Percentiles rank a stretch among this genome's conserved stretches.
Evolutionary conservation across 2,113 vertebrate species (phyloP).

Genomic region (Microcebus tavaratra): DNA sequence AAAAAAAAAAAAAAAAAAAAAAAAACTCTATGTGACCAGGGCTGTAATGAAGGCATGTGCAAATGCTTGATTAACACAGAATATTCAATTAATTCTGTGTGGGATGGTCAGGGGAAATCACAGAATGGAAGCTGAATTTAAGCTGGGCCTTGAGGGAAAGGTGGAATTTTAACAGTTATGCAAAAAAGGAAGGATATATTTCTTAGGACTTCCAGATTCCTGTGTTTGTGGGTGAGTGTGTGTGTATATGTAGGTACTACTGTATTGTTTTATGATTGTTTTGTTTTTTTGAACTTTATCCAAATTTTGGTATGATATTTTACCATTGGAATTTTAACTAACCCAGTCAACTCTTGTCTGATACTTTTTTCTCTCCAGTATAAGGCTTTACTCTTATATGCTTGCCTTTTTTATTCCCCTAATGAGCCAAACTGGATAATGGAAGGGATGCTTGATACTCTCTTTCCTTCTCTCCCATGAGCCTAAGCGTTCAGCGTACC

Average conservation of each 20-base stretch:
- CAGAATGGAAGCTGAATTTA: neutral
- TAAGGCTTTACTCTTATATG: neutral
- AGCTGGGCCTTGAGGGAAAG: neutral
- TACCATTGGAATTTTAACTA: neutral
- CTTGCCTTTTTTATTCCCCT: neutral
- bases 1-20: no score
- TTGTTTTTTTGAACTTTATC: neutral
- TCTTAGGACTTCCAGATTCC: neutral
- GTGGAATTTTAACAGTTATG: neutral
- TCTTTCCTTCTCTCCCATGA: neutral
- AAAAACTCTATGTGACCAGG: neutral
- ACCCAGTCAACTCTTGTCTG: neutral
- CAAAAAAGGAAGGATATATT: neutral
- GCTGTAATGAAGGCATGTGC: neutral
- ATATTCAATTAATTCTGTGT: neutral
- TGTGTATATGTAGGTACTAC: neutral
- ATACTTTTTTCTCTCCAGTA: neutral
- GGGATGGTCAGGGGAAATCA: neutral
- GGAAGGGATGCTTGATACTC: neutral
- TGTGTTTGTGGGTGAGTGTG: neutral
- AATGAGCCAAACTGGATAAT: neutral
- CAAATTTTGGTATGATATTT: neutral
- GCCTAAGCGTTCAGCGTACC: neutral
- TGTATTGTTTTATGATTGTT: neutral
- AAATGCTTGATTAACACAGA: neutral